Conservation (phyloP, 2,888 invertebrate species). For the Lobophora halterata region DNA sequence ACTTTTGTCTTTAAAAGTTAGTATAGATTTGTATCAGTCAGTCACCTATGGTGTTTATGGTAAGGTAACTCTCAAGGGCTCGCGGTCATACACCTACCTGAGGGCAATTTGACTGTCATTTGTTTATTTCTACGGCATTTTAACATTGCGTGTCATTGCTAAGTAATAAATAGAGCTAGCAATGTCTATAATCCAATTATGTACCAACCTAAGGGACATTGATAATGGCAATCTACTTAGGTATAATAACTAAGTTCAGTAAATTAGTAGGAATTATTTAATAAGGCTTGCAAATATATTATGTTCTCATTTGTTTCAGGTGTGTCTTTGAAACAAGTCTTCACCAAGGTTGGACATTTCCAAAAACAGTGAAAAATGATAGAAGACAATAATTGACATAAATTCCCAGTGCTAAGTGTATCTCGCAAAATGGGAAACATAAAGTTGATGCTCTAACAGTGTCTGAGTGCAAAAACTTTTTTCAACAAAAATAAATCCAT, state of each 20-base stretch:
- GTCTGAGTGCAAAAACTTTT: constrained; percentile 56
- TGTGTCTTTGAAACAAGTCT: constrained; percentile 12
- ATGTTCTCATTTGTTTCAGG: constrained; percentile 51
- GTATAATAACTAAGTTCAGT: too few species aligned
- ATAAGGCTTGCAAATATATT: too few species aligned
- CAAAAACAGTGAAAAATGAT: constrained; percentile 46
- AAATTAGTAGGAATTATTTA: too few species aligned
- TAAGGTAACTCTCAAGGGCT: constrained; percentile 2
- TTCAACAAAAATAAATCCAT: constrained; percentile 58
- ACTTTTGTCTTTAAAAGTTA: too few species aligned
- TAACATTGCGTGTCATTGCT: neutral
- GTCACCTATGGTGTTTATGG: neutral
- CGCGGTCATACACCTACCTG: constrained; percentile 3
- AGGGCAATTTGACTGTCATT: neutral
- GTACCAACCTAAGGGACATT: too few species aligned
- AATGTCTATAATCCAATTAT: too few species aligned
- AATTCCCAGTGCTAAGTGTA: constrained; percentile 17
- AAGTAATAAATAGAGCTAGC: too few species aligned
- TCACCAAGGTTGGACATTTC: neutral
- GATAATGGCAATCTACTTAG: too few species aligned
- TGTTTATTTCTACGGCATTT: neutral
- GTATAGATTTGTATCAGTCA: neutral
- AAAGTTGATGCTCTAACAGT: constrained; percentile 39
- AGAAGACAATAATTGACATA: constrained; percentile 66
- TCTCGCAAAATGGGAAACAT: constrained; percentile 23